Percentiles rank a stretch among this genome's conserved stretches.
Conservation (phyloP, 1,140 invertebrate species). For the Steinernema feltiae region DNA sequence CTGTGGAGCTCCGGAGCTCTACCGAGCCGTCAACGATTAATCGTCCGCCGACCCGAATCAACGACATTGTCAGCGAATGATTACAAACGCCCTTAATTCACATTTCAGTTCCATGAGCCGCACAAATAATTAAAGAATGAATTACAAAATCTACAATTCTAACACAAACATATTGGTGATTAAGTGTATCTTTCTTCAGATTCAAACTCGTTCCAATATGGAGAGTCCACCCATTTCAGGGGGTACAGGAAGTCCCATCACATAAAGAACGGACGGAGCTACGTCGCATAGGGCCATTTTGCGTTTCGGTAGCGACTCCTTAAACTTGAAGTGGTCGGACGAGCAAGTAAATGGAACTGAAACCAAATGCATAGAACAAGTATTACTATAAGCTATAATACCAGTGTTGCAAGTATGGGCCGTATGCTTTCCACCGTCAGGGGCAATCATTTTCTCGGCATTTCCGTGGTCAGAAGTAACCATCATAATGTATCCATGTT, state of each 20-base stretch:
- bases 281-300: constrained; percentile 61
- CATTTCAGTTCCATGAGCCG: too few relatives aligned
- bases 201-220: constrained; percentile 45
- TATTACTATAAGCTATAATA: constrained; percentile 40
- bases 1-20: too few relatives aligned
- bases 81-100: too few relatives aligned
- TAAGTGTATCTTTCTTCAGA: not conserved
- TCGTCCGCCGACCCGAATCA: too few relatives aligned
- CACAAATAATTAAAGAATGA: not conserved
- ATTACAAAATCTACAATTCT: too few relatives aligned
- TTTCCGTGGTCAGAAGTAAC: constrained; percentile 62
- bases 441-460: constrained; percentile 61
- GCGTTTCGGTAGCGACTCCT: constrained; percentile 39
- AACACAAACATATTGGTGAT: too few relatives aligned
- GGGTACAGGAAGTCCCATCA: constrained; percentile 59
- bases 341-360: constrained; percentile 57
- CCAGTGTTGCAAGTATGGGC: constrained; percentile 61
- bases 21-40: too few relatives aligned
- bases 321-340: constrained; percentile 48
- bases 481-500: constrained; percentile 59
- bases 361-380: not conserved
- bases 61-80: too few relatives aligned
- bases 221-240: constrained; percentile 60
- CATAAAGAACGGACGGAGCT: constrained; percentile 60
- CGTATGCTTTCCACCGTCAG: constrained; percentile 60